Percentiles rank a stretch among this genome's conserved stretches.
Evolutionary conservation across 2,113 vertebrate genomes (phyloP).

Genomic region (Zonotrichia leucophrys): DNA sequence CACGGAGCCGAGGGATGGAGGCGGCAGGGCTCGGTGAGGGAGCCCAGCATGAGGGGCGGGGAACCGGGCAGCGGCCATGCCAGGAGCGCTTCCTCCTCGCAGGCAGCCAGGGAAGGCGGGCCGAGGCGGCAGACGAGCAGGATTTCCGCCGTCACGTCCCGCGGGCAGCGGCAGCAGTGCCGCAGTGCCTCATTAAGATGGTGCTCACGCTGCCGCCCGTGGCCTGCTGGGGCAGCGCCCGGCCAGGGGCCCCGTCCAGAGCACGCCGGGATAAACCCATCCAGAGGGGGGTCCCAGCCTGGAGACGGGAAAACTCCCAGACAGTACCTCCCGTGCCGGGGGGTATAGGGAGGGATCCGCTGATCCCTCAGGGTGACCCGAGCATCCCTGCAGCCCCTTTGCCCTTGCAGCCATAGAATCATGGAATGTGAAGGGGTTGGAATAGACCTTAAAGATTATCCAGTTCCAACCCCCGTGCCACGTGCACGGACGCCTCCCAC

Average conservation of each 20-base stretch:
- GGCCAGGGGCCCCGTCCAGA: not conserved
- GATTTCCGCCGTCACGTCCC: conserved; percentile 66
- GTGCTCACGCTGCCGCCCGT: not conserved
- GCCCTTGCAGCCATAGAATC: not conserved
- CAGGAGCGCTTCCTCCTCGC: not conserved
- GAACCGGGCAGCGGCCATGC: not conserved
- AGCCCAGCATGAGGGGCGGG: not conserved
- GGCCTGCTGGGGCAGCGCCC: not conserved
- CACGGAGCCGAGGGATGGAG: not conserved
- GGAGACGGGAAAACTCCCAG: not conserved
- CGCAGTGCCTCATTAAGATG: conserved; percentile 28
- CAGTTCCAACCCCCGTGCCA: not conserved
- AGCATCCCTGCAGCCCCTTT: not conserved
- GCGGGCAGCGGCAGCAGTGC: not conserved
- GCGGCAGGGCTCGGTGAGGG: not conserved
- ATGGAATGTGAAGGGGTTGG: not conserved
- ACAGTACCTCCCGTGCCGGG: accelerated
- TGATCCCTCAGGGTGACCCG: not conserved
- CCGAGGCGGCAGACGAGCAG: not conserved
- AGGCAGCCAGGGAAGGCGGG: not conserved
- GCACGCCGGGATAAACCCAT: not conserved
- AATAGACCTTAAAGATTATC: not conserved
- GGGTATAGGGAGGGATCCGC: not conserved
- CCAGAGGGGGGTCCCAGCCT: too few relatives aligned
- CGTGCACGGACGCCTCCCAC: not conserved